phyloP scores from a whole-genome alignment of 1,140 invertebrate species.

The Venustaconcha ellipsiformis region DNA sequence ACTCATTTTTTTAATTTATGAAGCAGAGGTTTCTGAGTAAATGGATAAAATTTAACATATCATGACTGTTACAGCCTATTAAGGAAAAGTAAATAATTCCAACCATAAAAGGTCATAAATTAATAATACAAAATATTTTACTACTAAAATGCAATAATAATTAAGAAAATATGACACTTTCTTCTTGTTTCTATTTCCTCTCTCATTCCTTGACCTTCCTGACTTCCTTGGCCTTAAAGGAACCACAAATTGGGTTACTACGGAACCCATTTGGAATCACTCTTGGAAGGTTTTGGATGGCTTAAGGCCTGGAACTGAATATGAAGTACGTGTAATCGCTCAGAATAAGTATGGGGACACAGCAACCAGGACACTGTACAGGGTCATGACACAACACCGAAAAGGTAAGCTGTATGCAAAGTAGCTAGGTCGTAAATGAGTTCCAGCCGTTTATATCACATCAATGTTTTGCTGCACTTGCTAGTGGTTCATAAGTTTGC shows the following conservation, averaged over 20 bases:
- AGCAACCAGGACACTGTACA: constrained; percentile 31
- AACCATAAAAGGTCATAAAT: not conserved
- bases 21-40: not conserved
- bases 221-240: constrained; percentile 6
- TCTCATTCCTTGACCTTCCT: constrained; percentile 1
- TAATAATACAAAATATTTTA: not conserved
- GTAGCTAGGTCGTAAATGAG: no score
- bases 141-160: not conserved
- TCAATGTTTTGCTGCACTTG: no score
- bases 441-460: no score
- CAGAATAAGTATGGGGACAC: constrained; percentile 39
- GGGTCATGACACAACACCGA: constrained; percentile 31
- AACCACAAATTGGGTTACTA: constrained; percentile 22
- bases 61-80: not conserved
- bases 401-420: constrained; percentile 18
- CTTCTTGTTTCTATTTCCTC: not conserved
- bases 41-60: not conserved
- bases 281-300: constrained; percentile 35
- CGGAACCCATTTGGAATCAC: constrained; percentile 25
- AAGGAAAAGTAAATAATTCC: not conserved
- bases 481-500: no score
- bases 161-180: not conserved
- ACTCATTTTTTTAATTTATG: no score
- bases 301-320: constrained; percentile 30
- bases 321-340: constrained; percentile 34